phyloP scores from a whole-genome alignment of 2,113 vertebrate genomes.

The Urocynchramus pylzowi region DNA sequence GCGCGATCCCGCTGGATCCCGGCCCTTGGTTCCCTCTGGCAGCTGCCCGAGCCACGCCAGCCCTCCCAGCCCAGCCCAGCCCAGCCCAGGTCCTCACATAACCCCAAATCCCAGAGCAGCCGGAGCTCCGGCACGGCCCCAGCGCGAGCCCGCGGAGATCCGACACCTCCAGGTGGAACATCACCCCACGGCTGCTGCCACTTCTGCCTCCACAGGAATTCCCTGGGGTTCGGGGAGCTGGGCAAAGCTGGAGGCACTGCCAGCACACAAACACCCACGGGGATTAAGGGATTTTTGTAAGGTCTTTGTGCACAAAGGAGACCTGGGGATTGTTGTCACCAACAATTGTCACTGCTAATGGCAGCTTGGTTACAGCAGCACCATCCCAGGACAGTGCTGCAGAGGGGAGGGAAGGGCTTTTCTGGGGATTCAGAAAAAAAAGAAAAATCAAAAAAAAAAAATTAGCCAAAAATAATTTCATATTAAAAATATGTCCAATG shows the following conservation, averaged over 20 bases:
- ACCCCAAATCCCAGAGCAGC: background rate
- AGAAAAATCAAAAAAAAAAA: fast-evolving
- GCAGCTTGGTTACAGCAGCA: fast-evolving
- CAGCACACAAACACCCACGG: fast-evolving
- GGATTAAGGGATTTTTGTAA: background rate
- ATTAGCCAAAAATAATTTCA: background rate
- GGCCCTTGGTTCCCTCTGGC: background rate
- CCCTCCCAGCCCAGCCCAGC: background rate
- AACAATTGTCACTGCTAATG: too few relatives aligned
- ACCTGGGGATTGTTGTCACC: background rate
- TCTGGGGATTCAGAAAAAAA: background rate
- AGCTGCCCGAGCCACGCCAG: background rate
- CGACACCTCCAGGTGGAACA: background rate
- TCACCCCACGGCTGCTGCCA: background rate
- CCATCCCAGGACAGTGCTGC: background rate
- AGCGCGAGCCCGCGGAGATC: fast-evolving
- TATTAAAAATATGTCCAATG: background rate
- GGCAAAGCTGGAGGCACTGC: background rate
- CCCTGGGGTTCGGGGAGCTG: fast-evolving
- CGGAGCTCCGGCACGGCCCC: fast-evolving
- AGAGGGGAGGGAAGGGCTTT: background rate
- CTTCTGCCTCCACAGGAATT: background rate
- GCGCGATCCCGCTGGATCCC: background rate
- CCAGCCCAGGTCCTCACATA: background rate
- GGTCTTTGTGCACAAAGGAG: background rate